These are phyloP conservation scores for Pycnomerus fuliginosus DNA, from an alignment of 2,888 invertebrate genomes.

Conservation along the genomic window DNA sequence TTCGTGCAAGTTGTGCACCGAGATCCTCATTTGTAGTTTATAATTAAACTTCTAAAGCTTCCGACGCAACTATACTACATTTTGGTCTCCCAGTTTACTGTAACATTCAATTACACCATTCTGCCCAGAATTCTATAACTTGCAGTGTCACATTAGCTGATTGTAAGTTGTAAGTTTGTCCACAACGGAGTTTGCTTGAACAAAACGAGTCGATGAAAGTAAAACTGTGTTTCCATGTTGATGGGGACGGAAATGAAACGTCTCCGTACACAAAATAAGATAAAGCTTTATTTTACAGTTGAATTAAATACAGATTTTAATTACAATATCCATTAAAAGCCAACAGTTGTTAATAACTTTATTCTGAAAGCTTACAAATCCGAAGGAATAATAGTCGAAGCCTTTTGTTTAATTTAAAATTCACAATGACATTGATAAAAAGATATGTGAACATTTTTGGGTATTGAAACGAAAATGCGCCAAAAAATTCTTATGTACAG, in stretches of 20 bases:
- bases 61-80: no score
- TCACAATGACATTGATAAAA: conserved; percentile 45
- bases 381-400: conserved; percentile 38
- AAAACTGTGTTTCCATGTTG: no score
- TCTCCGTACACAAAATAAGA: conserved; percentile 51
- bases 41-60: no score
- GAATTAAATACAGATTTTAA: conserved; percentile 47
- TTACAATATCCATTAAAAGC: conserved; percentile 51
- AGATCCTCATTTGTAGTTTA: no score
- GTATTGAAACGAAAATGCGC: conserved; percentile 5
- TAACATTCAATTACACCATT: no score
- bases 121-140: no score
- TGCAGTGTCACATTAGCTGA: no score
- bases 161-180: no score
- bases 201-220: no score
- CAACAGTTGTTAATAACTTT: conserved; percentile 39
- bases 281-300: conserved; percentile 54
- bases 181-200: no score
- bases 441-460: conserved; percentile 44
- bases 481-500: conserved; percentile 16
- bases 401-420: conserved; percentile 35
- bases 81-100: no score
- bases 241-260: conserved; percentile 15
- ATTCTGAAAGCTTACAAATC: conserved; percentile 43
- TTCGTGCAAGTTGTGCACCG: no score